Evolutionary conservation across 2,797 vertebrate species (phyloP).

Genomic region (Scarus forsteni): DNA sequence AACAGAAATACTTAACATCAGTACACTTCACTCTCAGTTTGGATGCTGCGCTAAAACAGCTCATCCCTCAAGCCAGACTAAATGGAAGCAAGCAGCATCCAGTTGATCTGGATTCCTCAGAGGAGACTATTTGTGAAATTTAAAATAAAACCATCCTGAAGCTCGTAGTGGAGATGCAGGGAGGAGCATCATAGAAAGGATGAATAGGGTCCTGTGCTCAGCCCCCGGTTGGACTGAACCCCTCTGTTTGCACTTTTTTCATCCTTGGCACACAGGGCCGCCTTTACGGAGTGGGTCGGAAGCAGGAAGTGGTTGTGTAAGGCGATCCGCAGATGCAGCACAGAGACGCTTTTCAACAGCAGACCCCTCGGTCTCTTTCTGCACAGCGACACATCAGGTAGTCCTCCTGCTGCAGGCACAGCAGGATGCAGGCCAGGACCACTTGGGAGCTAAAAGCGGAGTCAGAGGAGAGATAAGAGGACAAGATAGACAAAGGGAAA

Average conservation of each 20-base stretch:
- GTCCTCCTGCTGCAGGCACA: conserved; percentile 85
- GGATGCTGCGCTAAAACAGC: conserved; percentile 48
- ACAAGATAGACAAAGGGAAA: conserved; percentile 16
- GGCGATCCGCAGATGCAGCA: conserved; percentile 85
- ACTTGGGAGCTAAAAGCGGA: conserved; percentile 53
- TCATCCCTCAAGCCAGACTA: conserved; percentile 47
- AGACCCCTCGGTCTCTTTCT: conserved; percentile 79
- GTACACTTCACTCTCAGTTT: conserved; percentile 36
- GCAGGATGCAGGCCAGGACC: conserved; percentile 65
- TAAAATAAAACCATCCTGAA: conserved; percentile 79
- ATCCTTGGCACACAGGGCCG: conserved; percentile 82
- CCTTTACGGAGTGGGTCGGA: conserved; percentile 90
- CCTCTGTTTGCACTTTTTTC: conserved; percentile 84
- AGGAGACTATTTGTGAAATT: conserved; percentile 80
- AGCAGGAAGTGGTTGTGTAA: conserved; percentile 92
- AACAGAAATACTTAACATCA: conserved; percentile 47
- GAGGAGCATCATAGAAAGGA: conserved; percentile 75
- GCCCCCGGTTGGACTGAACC: conserved; percentile 83
- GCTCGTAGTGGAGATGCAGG: conserved; percentile 65
- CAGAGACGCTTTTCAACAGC: conserved; percentile 86
- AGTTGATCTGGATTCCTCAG: conserved; percentile 67
- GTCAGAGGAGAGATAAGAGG: conserved; percentile 37
- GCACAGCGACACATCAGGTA: conserved; percentile 82
- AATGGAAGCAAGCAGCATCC: conserved; percentile 57
- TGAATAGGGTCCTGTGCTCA: conserved; percentile 88